These are phyloP conservation scores for Seira sanloemensis DNA, from an alignment of 2,888 invertebrate species.

Conservation along the genomic window DNA sequence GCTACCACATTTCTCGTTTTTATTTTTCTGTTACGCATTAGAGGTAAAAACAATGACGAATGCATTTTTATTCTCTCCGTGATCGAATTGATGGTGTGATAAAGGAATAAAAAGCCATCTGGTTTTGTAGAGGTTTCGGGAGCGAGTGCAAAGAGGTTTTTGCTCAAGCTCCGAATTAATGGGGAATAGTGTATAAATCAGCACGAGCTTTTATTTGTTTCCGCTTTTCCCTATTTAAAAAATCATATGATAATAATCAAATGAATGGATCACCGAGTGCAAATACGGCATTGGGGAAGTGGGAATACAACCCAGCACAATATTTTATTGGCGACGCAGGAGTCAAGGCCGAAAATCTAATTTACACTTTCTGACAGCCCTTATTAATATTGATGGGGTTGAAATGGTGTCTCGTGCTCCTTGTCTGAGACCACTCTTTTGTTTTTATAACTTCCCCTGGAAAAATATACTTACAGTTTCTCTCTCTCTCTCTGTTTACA, in stretches of 20 bases:
- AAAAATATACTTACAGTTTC: no score
- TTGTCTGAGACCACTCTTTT: neutral
- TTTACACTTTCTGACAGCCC: constrained; percentile 62
- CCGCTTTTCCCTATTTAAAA: constrained; percentile 16
- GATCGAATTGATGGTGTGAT: neutral
- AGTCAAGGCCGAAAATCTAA: constrained; percentile 63
- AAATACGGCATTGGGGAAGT: neutral
- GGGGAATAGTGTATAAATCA: neutral
- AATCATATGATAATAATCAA: constrained; percentile 12
- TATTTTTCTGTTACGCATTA: neutral
- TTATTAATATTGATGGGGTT: constrained; percentile 62
- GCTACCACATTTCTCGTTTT: neutral
- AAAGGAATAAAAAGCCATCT: constrained; percentile 17
- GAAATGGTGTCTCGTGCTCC: constrained; percentile 25
- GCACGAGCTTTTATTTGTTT: constrained; percentile 10
- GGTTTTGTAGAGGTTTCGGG: neutral
- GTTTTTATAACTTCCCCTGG: no score
- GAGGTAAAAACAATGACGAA: constrained; percentile 12
- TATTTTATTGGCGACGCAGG: neutral
- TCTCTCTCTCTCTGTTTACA: no score
- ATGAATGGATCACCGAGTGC: neutral
- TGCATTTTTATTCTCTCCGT: constrained; percentile 3
- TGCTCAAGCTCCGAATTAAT: neutral
- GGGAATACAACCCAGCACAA: neutral
- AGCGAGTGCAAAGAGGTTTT: neutral